Conservation (phyloP, 2,888 invertebrate species). For the Spilarctia lutea region DNA sequence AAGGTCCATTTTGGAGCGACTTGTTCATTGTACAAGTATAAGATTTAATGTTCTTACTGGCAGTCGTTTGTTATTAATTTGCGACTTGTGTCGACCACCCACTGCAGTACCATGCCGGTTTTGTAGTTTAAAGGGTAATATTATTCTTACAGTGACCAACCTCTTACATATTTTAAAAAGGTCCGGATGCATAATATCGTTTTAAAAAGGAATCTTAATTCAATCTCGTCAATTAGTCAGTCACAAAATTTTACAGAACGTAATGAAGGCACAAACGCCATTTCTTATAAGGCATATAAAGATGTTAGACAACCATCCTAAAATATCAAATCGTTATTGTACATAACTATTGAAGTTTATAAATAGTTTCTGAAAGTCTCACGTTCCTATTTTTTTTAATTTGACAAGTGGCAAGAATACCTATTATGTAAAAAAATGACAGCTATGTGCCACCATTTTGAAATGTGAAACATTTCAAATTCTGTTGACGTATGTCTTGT, state of each 20-base stretch:
- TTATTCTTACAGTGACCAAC: neutral
- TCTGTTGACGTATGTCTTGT: too few relatives aligned
- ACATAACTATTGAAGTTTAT: too few relatives aligned
- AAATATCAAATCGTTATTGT: too few relatives aligned
- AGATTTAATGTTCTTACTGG: constrained; percentile 29
- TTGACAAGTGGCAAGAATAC: too few relatives aligned
- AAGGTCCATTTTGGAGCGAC: constrained; percentile 31
- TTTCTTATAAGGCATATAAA: too few relatives aligned
- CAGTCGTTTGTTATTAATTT: constrained; percentile 26
- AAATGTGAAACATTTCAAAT: too few relatives aligned
- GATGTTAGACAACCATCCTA: too few relatives aligned
- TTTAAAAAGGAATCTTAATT: neutral
- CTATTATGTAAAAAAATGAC: too few relatives aligned
- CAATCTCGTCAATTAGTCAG: neutral
- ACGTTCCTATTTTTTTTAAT: too few relatives aligned
- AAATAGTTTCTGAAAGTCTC: too few relatives aligned
- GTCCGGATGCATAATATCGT: neutral
- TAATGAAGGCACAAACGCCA: too few relatives aligned
- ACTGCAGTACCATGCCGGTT: neutral
- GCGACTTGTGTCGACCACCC: constrained; percentile 20
- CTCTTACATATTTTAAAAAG: neutral
- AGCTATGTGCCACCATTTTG: too few relatives aligned
- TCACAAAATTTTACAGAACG: neutral
- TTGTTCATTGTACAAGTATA: constrained; percentile 16
- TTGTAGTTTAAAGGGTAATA: neutral